phyloP scores from a whole-genome alignment of 2,888 invertebrate species.

The Drosophila borborema region DNA sequence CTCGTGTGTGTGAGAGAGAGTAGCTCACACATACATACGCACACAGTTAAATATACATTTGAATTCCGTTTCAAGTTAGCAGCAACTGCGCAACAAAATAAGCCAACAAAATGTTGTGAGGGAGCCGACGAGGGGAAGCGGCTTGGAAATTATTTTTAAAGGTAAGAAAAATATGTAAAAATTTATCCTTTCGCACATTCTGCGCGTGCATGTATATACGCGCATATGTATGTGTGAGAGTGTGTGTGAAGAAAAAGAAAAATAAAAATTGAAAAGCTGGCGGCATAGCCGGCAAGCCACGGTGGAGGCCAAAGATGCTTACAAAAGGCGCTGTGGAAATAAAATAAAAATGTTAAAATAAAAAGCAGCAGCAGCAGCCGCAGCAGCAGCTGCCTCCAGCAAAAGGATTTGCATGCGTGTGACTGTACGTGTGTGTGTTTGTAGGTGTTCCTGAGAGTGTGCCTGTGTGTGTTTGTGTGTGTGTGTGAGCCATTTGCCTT shows the following conservation, averaged over 20 bases:
- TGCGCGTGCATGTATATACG: slow-evolving; percentile 8
- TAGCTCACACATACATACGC: slow-evolving; percentile 14
- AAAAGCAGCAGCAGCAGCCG: slow-evolving; percentile 59
- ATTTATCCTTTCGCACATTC: slow-evolving; percentile 67
- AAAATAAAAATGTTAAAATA: slow-evolving; percentile 76
- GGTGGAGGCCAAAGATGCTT: slow-evolving; percentile 72
- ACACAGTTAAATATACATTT: slow-evolving; percentile 70
- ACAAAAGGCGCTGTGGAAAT: slow-evolving; percentile 75
- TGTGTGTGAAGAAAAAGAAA: slow-evolving; percentile 40
- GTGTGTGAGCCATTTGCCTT: slow-evolving; percentile 67
- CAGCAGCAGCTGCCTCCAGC: slow-evolving; percentile 73
- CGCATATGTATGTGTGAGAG: slow-evolving; percentile 13
- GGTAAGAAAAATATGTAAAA: slow-evolving; percentile 76
- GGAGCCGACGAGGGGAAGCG: slow-evolving; percentile 6
- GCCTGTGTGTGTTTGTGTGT: slow-evolving; percentile 25
- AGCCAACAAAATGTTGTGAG: slow-evolving; percentile 59
- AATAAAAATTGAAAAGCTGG: slow-evolving; percentile 71
- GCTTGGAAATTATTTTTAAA: slow-evolving; percentile 75
- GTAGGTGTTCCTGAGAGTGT: slow-evolving; percentile 24
- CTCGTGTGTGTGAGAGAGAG: background rate
- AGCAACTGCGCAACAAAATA: slow-evolving; percentile 67
- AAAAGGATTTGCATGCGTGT: slow-evolving; percentile 77
- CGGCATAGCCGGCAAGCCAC: slow-evolving; percentile 47
- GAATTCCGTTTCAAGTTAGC: slow-evolving; percentile 80
- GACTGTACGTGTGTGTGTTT: slow-evolving; percentile 19